Evolutionary conservation across 2,888 invertebrate genomes (phyloP).

Genomic region (Digitonthophagus gazella): DNA sequence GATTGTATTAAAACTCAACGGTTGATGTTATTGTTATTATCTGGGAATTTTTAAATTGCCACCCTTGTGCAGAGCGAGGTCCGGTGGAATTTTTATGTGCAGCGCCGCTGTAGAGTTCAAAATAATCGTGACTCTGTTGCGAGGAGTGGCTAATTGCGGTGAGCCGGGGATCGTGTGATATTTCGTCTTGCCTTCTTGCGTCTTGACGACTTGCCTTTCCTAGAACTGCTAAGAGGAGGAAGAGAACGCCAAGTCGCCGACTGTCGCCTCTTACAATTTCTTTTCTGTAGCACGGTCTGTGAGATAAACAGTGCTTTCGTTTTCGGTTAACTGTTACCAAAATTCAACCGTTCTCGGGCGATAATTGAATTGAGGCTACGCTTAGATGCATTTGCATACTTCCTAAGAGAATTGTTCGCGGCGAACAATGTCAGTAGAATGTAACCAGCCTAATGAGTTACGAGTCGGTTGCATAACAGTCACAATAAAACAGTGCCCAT

Average conservation of each 20-base stretch:
- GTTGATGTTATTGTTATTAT: neutral
- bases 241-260: neutral
- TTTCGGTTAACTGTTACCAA: no score
- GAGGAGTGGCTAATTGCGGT: neutral
- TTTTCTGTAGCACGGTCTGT: no score
- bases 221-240: neutral
- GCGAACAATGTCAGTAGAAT: neutral
- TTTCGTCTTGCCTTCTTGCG: neutral
- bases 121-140: neutral
- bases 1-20: neutral
- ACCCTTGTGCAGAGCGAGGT: neutral
- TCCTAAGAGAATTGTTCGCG: neutral
- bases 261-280: neutral
- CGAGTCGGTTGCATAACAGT: neutral
- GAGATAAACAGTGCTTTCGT: no score
- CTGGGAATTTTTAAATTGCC: neutral
- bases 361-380: neutral
- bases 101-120: neutral
- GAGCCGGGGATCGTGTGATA: neutral
- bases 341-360: no score
- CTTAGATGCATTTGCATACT: neutral
- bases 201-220: neutral
- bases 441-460: neutral
- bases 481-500: neutral
- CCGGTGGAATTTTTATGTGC: neutral